Conservation (phyloP, 92 coral and sea anemone genomes). For the Palythoa grandis region DNA sequence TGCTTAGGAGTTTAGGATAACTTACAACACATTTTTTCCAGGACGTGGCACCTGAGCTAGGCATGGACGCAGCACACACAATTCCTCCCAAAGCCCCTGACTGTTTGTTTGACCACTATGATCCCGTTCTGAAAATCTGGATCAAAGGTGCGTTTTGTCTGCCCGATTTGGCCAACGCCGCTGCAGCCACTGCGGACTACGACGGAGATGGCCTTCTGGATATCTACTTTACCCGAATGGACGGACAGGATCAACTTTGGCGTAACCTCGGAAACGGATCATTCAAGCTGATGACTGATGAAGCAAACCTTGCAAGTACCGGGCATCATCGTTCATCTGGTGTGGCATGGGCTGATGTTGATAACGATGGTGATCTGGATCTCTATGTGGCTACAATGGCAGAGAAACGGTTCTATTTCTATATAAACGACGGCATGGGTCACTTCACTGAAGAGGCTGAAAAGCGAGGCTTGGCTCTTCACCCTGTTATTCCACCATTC, state of each 20-base stretch:
- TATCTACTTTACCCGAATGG: slow-evolving; percentile 90
- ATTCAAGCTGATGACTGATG: slow-evolving; percentile 81
- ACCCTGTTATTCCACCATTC: slow-evolving; percentile 85
- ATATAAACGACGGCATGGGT: slow-evolving; percentile 96
- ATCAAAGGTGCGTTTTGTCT: slow-evolving; percentile 97
- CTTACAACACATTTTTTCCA: slow-evolving; percentile 16
- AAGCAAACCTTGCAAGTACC: slow-evolving; percentile 88
- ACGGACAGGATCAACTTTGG: slow-evolving; percentile 98
- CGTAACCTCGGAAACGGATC: slow-evolving; percentile 95
- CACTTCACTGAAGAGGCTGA: slow-evolving; percentile 93
- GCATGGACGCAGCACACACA: slow-evolving; percentile 84
- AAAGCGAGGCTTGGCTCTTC: slow-evolving; percentile 81
- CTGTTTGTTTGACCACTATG: slow-evolving; percentile 97
- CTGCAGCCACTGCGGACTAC: slow-evolving; percentile 94
- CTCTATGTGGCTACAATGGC: slow-evolving; percentile 93
- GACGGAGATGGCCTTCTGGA: slow-evolving; percentile 95
- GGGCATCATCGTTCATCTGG: slow-evolving; percentile 90
- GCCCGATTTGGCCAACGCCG: slow-evolving; percentile 81
- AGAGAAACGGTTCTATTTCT: slow-evolving; percentile 85
- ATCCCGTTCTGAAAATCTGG: slow-evolving; percentile 91
- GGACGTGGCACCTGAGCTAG: slow-evolving; percentile 84
- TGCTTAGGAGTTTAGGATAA: not conserved
- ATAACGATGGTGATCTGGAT: slow-evolving; percentile 96
- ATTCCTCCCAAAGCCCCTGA: slow-evolving; percentile 94
- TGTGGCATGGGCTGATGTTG: slow-evolving; percentile 88